Base-by-base conservation (phyloP, 37 sponge, comb jelly and placozoan species). In the Aplysina aerophoba region DNA sequence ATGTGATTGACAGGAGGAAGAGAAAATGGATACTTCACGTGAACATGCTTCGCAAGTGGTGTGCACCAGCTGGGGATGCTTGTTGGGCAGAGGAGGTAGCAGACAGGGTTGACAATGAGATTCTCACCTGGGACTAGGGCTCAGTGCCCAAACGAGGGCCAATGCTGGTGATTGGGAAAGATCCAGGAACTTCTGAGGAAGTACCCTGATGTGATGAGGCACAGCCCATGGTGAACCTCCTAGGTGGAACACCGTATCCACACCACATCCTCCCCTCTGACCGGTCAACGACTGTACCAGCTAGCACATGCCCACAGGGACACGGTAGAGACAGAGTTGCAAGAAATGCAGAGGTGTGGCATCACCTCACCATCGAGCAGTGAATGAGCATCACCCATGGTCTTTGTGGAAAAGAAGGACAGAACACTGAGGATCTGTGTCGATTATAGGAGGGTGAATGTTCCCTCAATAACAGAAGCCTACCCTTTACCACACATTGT, bases 361-460 rank as follows among this genome's bases (percentile, higher is more conserved):
- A 73, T 90, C 1, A 73, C 81, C 38, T 64, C 73, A 59, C 90
- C 90, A 1, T 86, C 87, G 22, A 64, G 55, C 50, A 83, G 87
- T 73, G 84, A 74, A 34, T 90, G 90, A 87, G 77, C 87, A 8
- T 38, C 67, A 22, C 87, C 87, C 55, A 73, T 90, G 0, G 83
- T 90, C 13, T 20, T 86, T 53, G 87, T 90, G 11, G 59, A 68
- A 17, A 90, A 86, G 83, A 83, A 75, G 36, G 87, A 90, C 63
- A 87, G 87, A 35, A 69, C 55, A 24, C 67, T 83, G 20, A 53
- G 83, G 25, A 59, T 86, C 11, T 88, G 81, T 83, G 62, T 68
- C 0, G 71, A 68, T n/a, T 68, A 36, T 31, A 31, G 30, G 35
- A 31, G 71, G 0, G 1, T 68, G 25, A 68, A 68, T 35, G 30